Conservation (phyloP, 1,140 invertebrate species). For the Atopsyche davidsoni region DNA sequence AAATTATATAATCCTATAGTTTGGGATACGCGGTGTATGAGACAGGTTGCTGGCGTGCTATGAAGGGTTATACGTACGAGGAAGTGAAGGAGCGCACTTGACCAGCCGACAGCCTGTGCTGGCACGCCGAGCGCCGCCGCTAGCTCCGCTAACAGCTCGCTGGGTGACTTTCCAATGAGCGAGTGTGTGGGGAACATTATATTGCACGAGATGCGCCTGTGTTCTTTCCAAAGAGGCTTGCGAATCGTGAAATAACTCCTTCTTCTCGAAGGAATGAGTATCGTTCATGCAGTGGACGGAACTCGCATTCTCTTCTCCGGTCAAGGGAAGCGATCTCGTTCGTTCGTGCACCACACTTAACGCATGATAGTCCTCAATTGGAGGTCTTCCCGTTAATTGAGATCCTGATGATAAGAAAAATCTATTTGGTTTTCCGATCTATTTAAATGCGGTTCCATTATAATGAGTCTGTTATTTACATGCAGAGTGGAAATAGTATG, state of each 20-base stretch:
- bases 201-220: slow-evolving; percentile 33
- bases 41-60: not conserved
- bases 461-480: too few relatives aligned
- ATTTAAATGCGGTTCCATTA: too few relatives aligned
- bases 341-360: slow-evolving; percentile 51
- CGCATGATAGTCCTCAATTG: slow-evolving; percentile 25
- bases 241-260: slow-evolving; percentile 35
- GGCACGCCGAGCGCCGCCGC: slow-evolving; percentile 12
- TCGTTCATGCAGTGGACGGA: slow-evolving; percentile 47
- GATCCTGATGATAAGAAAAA: slow-evolving; percentile 17
- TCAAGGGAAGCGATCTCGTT: slow-evolving; percentile 59
- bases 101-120: slow-evolving; percentile 21
- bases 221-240: slow-evolving; percentile 34
- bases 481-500: too few relatives aligned
- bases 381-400: slow-evolving; percentile 28
- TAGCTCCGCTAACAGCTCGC: slow-evolving; percentile 1
- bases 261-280: slow-evolving; percentile 36
- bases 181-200: slow-evolving; percentile 2
- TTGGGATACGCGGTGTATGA: too few relatives aligned
- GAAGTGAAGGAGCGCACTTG: slow-evolving; percentile 26
- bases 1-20: too few relatives aligned
- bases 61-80: slow-evolving; percentile 35
- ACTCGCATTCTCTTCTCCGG: slow-evolving; percentile 50
- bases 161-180: slow-evolving; percentile 5
- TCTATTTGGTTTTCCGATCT: not conserved